These are phyloP conservation scores for Papilio polyxenes DNA, from an alignment of 1,140 invertebrate species.

Conservation along the genomic window DNA sequence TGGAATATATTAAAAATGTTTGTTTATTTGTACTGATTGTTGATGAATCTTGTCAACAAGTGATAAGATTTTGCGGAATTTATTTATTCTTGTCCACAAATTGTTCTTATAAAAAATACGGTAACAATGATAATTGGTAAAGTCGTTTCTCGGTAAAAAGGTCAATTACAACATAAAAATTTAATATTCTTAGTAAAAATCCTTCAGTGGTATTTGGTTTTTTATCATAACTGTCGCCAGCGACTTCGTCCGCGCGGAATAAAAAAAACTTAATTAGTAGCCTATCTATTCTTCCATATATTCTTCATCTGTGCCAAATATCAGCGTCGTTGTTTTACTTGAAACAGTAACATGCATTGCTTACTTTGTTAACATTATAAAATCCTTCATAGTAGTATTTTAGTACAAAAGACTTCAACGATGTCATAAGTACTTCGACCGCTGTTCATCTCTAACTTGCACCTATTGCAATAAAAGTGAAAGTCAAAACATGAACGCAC, in stretches of 20 bases:
- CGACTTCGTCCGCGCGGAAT: too few relatives aligned
- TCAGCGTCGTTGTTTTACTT: neutral
- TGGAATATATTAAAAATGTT: neutral
- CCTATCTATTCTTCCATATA: too few relatives aligned
- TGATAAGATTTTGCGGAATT: neutral
- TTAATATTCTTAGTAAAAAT: too few relatives aligned
- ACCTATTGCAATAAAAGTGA: constrained; percentile 27
- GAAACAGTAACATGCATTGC: neutral
- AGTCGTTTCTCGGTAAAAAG: too few relatives aligned
- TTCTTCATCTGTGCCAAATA: too few relatives aligned
- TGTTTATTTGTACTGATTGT: constrained; percentile 12
- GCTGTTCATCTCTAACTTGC: neutral
- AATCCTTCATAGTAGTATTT: neutral
- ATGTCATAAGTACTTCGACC: neutral
- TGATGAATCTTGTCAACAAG: neutral
- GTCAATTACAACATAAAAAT: too few relatives aligned
- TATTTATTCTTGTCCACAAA: neutral
- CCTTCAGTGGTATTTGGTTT: too few relatives aligned
- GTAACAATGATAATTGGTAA: neutral
- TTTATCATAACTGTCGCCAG: too few relatives aligned
- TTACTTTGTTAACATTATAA: neutral
- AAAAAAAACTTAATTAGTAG: too few relatives aligned
- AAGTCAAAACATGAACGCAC: constrained; percentile 27
- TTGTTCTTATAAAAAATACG: neutral
- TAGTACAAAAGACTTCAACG: neutral